phyloP scores from a whole-genome alignment of 2,888 invertebrate genomes.

The Heliconius charithonia region DNA sequence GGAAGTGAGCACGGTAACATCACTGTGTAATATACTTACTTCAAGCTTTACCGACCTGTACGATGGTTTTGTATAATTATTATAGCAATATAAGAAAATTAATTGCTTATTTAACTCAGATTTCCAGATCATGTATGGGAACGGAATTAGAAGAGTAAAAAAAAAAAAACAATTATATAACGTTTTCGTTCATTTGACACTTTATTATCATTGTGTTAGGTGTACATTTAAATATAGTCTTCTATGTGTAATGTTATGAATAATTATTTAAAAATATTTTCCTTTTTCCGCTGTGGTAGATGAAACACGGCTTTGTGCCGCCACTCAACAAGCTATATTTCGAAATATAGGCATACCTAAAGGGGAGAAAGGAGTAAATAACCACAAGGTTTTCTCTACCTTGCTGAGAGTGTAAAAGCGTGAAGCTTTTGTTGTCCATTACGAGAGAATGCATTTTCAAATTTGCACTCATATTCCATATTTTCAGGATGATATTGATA shows the following conservation, averaged over 20 bases:
- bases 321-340: background rate
- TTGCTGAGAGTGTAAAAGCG: background rate
- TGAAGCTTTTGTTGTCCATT: background rate
- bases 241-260: background rate
- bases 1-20: constrained; percentile 82
- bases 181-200: background rate
- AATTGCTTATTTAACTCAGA: constrained; percentile 50
- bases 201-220: background rate
- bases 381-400: background rate
- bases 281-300: background rate
- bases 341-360: background rate
- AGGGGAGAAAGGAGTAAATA: background rate
- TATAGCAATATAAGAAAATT: constrained; percentile 61
- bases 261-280: too few species aligned
- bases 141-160: constrained; percentile 30
- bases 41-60: constrained; percentile 74
- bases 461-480: fast-evolving
- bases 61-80: constrained; percentile 67
- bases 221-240: background rate
- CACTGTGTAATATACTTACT: constrained; percentile 68
- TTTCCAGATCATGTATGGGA: constrained; percentile 45
- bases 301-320: background rate
- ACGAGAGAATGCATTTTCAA: background rate
- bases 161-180: constrained; percentile 30
- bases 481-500: background rate